These are phyloP conservation scores for Gastrophryne carolinensis DNA, from an alignment of 2,797 vertebrate genomes.

Conservation along the genomic window DNA sequence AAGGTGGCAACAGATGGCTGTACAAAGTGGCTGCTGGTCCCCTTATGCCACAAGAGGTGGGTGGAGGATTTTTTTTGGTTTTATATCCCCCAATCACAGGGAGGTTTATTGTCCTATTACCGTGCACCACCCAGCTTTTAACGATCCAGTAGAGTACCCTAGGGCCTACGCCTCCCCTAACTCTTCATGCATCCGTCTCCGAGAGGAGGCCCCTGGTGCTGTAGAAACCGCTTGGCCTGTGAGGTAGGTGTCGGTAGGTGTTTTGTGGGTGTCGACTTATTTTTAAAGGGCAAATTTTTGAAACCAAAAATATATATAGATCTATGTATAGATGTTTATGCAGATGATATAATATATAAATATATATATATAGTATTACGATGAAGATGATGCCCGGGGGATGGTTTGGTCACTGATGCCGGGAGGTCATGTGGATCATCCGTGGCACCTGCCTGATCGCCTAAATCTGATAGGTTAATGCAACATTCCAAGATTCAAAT, in stretches of 20 bases:
- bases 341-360: neutral
- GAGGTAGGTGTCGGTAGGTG: no score
- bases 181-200: no score
- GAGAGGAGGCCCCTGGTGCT: no score
- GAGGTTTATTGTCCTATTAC: neutral
- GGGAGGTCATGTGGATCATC: no score
- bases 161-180: no score
- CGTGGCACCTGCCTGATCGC: neutral
- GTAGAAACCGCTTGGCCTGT: no score
- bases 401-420: no score
- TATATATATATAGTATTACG: neutral
- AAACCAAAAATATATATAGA: neutral
- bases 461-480: neutral
- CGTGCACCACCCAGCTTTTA: neutral
- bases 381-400: no score
- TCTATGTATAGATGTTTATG: neutral
- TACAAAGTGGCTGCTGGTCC: neutral
- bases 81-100: neutral
- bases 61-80: neutral
- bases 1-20: neutral
- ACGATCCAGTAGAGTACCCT: no score
- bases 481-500: slow-evolving; percentile 27
- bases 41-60: neutral
- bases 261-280: neutral
- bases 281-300: neutral